Evolutionary conservation across 2,113 vertebrate species (phyloP), one percentile per base, ranked within the genome.

Genomic region (Bostrychus sinensis): DNA sequence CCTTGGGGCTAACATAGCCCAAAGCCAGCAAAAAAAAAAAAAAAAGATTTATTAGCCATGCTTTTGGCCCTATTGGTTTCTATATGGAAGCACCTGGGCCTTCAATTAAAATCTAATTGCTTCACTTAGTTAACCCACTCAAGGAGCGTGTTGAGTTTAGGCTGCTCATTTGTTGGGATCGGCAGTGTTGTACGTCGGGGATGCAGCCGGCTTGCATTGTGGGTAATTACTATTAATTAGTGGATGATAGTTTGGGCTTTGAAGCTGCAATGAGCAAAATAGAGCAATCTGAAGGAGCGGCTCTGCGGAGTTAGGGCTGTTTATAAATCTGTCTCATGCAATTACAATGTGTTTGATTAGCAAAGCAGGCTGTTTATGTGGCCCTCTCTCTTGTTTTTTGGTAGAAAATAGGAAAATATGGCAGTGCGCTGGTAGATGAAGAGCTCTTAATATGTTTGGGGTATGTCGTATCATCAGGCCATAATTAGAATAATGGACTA

Each of bases 171-270:
- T 88, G 82, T 79, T 59, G 73, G 72, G 79, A 82, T 87, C 88
- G 85, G 83, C 86, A 81, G 69, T 75, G 76, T 45, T 68, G 73
- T 66, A 71, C 71, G 45, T 70, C 26, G 2, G 75, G 78, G 78
- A 81, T 66, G 78, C 81, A 71, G 78, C 70, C 51, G 66, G 74
- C 86, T 75, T 71, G 73, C 62, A 77, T 89, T 73, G 62, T 68
- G 65, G 82, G 56, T 90, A 88, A 92, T 90, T 88, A 72, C 70
- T 83, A 87, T 88, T 89, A 88, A 90, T 90, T 87, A 88, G 72
- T n/a, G 25, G 68, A 72, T 79, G 80, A 82, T 85, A 75, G 53
- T 69, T 85, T 70, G 71, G 77, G 75, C 72, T 83, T 66, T 62
- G 46, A 80, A 76, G 74, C 67, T 2, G 6, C 61, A 36, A 30